phyloP scores from a whole-genome alignment of 37 sponge, comb jelly and placozoan species.

The Aphrocallistes beatrix region DNA sequence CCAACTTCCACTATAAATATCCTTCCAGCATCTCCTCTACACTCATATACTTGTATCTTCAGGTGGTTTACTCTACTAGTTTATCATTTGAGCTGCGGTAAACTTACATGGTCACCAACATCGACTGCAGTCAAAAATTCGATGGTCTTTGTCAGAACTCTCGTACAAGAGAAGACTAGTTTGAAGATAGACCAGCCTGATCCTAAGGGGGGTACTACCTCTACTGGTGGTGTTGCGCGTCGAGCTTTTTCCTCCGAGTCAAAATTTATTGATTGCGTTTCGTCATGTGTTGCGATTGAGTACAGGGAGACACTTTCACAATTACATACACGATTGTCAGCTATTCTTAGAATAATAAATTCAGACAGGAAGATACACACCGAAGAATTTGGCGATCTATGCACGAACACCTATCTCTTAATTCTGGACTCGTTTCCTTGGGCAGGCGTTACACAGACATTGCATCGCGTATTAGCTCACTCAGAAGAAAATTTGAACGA shows the following conservation, averaged over 20 bases:
- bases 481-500: not conserved
- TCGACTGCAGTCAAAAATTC: too few relatives aligned
- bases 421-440: not conserved
- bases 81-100: too few relatives aligned
- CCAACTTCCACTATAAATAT: too few relatives aligned
- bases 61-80: too few relatives aligned
- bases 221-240: too few relatives aligned
- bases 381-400: not conserved
- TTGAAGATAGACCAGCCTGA: too few relatives aligned
- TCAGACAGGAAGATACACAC: not conserved
- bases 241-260: not conserved
- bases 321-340: not conserved
- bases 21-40: too few relatives aligned
- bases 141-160: too few relatives aligned
- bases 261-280: not conserved
- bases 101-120: too few relatives aligned
- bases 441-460: not conserved
- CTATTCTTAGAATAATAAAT: not conserved
- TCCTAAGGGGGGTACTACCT: too few relatives aligned
- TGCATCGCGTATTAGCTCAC: not conserved
- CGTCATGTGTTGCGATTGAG: not conserved
- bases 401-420: not conserved
- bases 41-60: too few relatives aligned
- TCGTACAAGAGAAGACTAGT: too few relatives aligned
- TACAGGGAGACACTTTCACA: not conserved